A percentile compares a stretch with the other conserved stretches of the same genome.
phyloP scores from a whole-genome alignment of 2,888 invertebrate species.

The Tortricodes alternella region DNA sequence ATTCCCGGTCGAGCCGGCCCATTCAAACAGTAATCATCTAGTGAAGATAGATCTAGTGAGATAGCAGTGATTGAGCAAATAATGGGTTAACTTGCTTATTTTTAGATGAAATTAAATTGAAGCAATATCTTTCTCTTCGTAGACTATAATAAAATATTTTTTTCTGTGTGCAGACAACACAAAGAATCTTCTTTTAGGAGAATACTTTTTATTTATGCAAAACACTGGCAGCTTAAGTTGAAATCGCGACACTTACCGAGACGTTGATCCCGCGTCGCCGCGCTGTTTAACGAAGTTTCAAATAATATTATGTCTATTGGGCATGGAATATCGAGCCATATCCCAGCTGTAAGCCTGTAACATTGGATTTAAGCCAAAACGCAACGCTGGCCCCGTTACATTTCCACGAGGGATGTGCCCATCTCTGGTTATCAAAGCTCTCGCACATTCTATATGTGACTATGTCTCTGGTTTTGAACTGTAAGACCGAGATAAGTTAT shows the following conservation, averaged over 20 bases:
- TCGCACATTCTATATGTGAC: conserved; percentile 1
- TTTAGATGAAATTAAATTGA: too few relatives aligned
- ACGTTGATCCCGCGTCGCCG: conserved; percentile 19
- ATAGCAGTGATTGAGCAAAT: too few relatives aligned
- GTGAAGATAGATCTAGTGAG: too few relatives aligned
- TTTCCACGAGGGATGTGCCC: conserved; percentile 47
- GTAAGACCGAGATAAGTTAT: too few relatives aligned
- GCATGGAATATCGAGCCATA: conserved; percentile 48
- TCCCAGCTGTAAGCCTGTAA: conserved; percentile 52
- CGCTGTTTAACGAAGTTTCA: conserved; percentile 30
- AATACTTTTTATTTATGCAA: conserved; percentile 1
- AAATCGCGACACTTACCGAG: conserved; percentile 16
- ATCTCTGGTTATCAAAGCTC: conserved; percentile 16
- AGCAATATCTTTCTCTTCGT: too few relatives aligned
- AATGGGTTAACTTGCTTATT: too few relatives aligned
- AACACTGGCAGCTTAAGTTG: background rate
- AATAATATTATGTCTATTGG: conserved; percentile 41
- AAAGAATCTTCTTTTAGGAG: background rate
- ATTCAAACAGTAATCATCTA: too few relatives aligned
- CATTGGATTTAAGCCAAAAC: conserved; percentile 66
- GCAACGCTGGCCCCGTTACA: conserved; percentile 67
- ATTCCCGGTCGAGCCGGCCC: too few relatives aligned
- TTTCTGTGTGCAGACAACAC: background rate
- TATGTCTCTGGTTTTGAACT: background rate
- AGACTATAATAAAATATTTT: background rate